Evolutionary conservation across 1,140 invertebrate species (phyloP).

Genomic region (Sitodiplosis mosellana): DNA sequence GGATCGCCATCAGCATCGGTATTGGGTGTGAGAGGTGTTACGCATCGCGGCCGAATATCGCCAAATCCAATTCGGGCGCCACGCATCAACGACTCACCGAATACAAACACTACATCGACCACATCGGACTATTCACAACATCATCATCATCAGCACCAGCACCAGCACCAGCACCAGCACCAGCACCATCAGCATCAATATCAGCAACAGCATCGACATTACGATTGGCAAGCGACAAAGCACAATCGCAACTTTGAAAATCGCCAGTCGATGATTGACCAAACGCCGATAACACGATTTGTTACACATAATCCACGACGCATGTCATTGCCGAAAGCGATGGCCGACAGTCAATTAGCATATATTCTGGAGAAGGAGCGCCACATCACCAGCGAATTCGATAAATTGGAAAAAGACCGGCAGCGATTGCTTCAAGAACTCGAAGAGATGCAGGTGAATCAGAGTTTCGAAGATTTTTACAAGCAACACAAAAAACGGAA

Average conservation of each 20-base stretch:
- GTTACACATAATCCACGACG: conserved; percentile 14
- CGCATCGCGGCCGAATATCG: too few species aligned
- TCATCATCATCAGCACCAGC: conserved; percentile 1
- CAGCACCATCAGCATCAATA: not conserved
- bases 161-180: conserved; percentile 7
- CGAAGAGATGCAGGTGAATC: conserved; percentile 8
- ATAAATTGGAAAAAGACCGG: conserved; percentile 35
- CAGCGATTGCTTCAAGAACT: conserved; percentile 24
- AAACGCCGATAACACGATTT: conserved; percentile 26
- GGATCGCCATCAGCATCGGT: conserved; percentile 16
- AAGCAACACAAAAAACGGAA: conserved; percentile 12
- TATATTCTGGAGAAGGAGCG: conserved; percentile 47
- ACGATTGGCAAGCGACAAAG: not conserved
- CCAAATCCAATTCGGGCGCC: too few species aligned
- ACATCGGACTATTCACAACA: not conserved
- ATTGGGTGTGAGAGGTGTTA: conserved; percentile 7
- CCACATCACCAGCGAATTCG: conserved; percentile 39
- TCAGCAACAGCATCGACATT: not conserved
- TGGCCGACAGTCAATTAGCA: conserved; percentile 45
- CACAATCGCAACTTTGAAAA: conserved; percentile 11
- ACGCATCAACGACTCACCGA: conserved; percentile 4
- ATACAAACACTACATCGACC: conserved; percentile 3
- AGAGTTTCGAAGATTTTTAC: not conserved
- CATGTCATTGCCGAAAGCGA: conserved; percentile 40
- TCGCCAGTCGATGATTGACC: conserved; percentile 26